Base-by-base conservation (phyloP, 2,888 invertebrate species). In the Hemithea aestivaria region DNA sequence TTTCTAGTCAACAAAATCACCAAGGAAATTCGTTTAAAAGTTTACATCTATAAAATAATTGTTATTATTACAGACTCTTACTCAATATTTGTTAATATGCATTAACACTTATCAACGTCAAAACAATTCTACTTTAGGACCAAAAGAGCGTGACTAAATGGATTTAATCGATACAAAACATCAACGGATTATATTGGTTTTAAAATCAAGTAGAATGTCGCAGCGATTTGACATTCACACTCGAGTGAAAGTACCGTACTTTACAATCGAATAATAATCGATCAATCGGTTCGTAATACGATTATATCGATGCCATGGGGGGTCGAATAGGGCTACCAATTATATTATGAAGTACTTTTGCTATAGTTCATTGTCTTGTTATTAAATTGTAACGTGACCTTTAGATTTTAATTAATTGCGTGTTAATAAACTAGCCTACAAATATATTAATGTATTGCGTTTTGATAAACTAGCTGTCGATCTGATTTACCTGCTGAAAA, bases 171-270 rank as follows among this genome's bases (percentile, higher is more conserved):
- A 67, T 70, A 73, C 67, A 71, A 63, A 67, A 61, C 48, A 51
- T 48, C 37, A 37, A 33, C 49, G 66, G 72, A 72, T 75, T 72
- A 80, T 53, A 59, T 31, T 27, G 27, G 35, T 35, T 36, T 36
- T 42, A 44, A 42, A 46, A 50, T 59, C 58, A 70, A 67, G 72
- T 66, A 70, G 69, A 72, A 74, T 73, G 71, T 74, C 73, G 64
- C 60, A 54, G 55, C 61, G 61, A 67, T 71, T 67, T 78, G 80
- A 82, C 83, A 80, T 79, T 77, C 73, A 77, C 73, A 76, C 67
- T 59, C 62, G 71, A 42, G 84, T 79, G 83, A 87, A 85, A 87
- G 85, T 78, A 60, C 53, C 31, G 58, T 64, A 67, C 68, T 75
- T 75, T 75, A 73, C 42, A 45, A 44, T 48, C 44, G 40, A 48